Evolutionary conservation across 2,888 invertebrate genomes (phyloP).

Genomic region (Eristalis tenax): DNA sequence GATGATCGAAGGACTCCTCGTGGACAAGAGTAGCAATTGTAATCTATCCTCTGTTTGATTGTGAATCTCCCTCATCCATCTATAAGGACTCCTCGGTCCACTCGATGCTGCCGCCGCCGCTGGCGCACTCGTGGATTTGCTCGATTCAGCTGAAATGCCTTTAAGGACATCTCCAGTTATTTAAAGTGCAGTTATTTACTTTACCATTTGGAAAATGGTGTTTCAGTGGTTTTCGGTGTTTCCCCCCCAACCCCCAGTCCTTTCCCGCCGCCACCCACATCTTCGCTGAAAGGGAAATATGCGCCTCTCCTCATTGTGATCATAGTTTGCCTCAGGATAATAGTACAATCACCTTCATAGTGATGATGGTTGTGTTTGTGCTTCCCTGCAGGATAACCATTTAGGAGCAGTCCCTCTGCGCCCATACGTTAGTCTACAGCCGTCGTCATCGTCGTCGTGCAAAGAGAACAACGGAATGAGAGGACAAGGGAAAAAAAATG

Average conservation of each 20-base stretch:
- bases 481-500: background rate
- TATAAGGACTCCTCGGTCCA: background rate
- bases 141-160: constrained; percentile 24
- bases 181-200: constrained; percentile 53
- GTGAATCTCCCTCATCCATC: background rate
- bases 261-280: background rate
- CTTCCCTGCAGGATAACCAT: constrained; percentile 24
- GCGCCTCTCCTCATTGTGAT: constrained; percentile 37
- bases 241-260: background rate
- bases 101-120: background rate
- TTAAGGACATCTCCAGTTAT: constrained; percentile 36
- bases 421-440: background rate
- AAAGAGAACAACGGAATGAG: background rate
- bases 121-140: background rate
- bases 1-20: background rate
- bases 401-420: background rate
- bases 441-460: background rate
- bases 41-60: constrained; percentile 60
- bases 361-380: constrained; percentile 50
- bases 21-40: constrained; percentile 28
- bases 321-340: constrained; percentile 59
- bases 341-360: constrained; percentile 42
- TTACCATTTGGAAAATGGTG: constrained; percentile 39
- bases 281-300: constrained; percentile 11
- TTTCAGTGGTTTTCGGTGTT: constrained; percentile 31